A percentile compares a stretch with the other conserved stretches of the same genome.
Conservation (phyloP, 2,888 invertebrate genomes). For the Coremacera marginata region DNA sequence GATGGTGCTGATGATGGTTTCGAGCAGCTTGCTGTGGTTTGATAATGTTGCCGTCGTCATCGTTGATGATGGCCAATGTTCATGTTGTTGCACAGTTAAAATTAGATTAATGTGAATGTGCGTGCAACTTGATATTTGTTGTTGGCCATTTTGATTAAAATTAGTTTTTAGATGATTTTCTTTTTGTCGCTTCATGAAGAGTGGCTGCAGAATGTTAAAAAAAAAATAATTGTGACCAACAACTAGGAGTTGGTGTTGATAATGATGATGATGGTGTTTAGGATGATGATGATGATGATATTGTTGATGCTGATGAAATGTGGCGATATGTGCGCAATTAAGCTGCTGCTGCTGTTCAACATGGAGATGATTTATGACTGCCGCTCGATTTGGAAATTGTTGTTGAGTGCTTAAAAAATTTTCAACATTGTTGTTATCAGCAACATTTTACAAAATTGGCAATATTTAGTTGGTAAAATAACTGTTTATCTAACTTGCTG, state of each 20-base stretch:
- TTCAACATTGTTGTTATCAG: too few species aligned
- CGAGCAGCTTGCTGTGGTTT: neutral
- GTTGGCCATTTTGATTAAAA: conserved; percentile 17
- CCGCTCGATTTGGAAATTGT: too few species aligned
- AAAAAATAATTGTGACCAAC: conserved; percentile 5
- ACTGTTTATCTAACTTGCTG: too few species aligned
- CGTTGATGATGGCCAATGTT: neutral
- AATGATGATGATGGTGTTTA: neutral
- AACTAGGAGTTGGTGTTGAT: neutral
- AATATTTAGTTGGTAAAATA: too few species aligned
- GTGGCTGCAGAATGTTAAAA: conserved; percentile 6
- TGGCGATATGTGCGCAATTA: neutral
- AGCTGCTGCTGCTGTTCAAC: too few species aligned
- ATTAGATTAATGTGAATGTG: conserved; percentile 42
- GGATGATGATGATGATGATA: too few species aligned
- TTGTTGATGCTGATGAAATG: neutral
- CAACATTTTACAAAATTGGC: too few species aligned
- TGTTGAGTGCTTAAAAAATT: too few species aligned
- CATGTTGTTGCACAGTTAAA: conserved; percentile 32
- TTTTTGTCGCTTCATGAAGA: conserved; percentile 3
- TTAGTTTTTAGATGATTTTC: neutral
- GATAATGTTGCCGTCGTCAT: neutral
- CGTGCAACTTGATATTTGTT: conserved; percentile 18
- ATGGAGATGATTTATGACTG: neutral
- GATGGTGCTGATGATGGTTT: neutral